Evolutionary conservation across 1,140 invertebrate species (phyloP), one percentile per base, ranked within the genome.

Genomic region (Laupala kohalensis): DNA sequence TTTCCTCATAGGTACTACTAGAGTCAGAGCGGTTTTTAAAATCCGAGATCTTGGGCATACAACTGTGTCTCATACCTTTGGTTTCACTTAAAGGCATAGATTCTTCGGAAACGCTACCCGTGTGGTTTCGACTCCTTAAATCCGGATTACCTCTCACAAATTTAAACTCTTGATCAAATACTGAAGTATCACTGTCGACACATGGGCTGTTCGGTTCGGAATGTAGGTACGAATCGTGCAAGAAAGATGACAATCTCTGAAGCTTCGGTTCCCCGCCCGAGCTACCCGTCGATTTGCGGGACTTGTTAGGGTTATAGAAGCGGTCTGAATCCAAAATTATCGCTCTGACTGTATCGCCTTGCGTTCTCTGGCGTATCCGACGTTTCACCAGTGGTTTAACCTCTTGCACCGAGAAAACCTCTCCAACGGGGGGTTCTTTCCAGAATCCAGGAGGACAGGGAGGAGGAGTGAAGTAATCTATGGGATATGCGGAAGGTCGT

Each of bases 281-380:
- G 19, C 37, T 53, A 53, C 9, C 4, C 19, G 37, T 53, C 4
- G 37, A 53, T 9, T 78, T 78, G 26, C 71, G 76, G 25, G 77
- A 75, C 25, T 77, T 74, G 71, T 76, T 74, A 9, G 79, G 79
- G 64, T 76, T 77, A 73, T 81, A 81, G 76, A 82, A 82, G 65
- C 77, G 77, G 74, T 81, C 79, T 19, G 76, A 77, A 63, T 77
- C 75, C 28, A 79, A 63, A 64, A 83, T 76, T 25, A 83, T 80
- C 26, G 76, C 76, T 37, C 75, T 75, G 3, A 82, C 78, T 53
- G 79, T 72, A 62, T 71, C 73, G 5, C 72, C 75, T 23, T 73
- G 64, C 63, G 75, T 62, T 37, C 74, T 72, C 66, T 30, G 70
- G 70, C 72, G 73, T n/a, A 70, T 67, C 15, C 13, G n/a, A n/a